Evolutionary conservation across 1,140 invertebrate genomes (phyloP), one percentile per base, ranked within the genome.

Genomic region (Solen grandis): DNA sequence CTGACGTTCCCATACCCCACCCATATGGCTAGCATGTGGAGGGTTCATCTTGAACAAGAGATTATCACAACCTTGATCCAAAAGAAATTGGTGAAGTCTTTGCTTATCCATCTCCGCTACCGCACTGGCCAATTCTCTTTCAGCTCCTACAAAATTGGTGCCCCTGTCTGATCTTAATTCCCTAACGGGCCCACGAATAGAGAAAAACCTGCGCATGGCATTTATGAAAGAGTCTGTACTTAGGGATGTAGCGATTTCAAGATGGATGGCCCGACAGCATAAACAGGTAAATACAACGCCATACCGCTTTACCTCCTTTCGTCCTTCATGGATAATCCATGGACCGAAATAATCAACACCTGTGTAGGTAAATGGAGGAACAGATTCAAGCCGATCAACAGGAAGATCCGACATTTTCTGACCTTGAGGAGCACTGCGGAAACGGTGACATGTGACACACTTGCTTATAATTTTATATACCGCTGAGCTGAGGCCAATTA

Each of bases 121-220:
- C 14, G 33, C 52, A 1, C 52, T 14, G 14, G 5, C 16, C 27
- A 82, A 60, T 65, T 85, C 81, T 19, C 25, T 35, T 38, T 82
- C 62, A 0, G 85, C 79, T 14, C 89, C 90, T 5, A 84, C 57
- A 81, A 93, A 93, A 76, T 92, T 92, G 1, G 89, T 41, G 1
- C 38, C 38, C n/a, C 38, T 33, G 5, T 57, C 5, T 1, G 65
- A 81, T 16, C 68, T 38, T 10, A 86, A 33, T 14, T 55, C 22
- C 13, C 63, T 59, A 2, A 86, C 36, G 22, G 72, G 55, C 13
- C 82, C 83, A 25, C 75, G 50, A 1, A 78, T 19, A 5, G 86
- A 36, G 8, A 85, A 46, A 33, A 88, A 84, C n/a, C 82, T 50
- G 33, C 78, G 36, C 46, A 88, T 52, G 27, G 70, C 78, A 63